phyloP scores from a whole-genome alignment of 2,797 vertebrate species.

The Platyrinchus mystaceus region DNA sequence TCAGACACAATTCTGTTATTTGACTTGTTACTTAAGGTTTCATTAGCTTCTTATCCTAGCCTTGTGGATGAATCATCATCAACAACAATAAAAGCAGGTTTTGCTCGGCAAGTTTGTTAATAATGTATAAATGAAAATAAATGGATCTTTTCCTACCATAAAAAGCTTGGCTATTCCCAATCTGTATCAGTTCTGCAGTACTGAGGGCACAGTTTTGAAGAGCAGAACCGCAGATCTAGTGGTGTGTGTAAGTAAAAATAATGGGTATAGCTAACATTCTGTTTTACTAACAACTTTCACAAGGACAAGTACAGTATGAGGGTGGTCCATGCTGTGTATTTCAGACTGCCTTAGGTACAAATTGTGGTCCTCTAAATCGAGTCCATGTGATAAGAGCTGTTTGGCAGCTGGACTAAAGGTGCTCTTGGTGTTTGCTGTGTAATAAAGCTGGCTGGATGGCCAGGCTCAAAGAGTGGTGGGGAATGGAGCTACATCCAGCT shows the following conservation, averaged over 20 bases:
- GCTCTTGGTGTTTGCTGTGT: neutral
- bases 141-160: neutral
- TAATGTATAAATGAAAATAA: conserved; percentile 16
- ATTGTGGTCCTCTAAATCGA: neutral
- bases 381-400: neutral
- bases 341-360: neutral
- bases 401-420: neutral
- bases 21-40: neutral
- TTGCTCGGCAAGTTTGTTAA: conserved; percentile 10
- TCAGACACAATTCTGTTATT: neutral
- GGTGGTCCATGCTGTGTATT: neutral
- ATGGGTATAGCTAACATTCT: neutral
- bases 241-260: neutral
- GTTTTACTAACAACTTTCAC: neutral
- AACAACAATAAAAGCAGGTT: neutral
- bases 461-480: neutral
- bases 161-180: neutral
- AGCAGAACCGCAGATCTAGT: neutral
- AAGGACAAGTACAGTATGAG: neutral
- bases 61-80: neutral
- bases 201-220: neutral
- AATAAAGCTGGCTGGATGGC: neutral
- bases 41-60: neutral
- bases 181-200: neutral
- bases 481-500: neutral